Base-by-base conservation (phyloP, 2,797 vertebrate species). In the Tadarida brasiliensis region DNA sequence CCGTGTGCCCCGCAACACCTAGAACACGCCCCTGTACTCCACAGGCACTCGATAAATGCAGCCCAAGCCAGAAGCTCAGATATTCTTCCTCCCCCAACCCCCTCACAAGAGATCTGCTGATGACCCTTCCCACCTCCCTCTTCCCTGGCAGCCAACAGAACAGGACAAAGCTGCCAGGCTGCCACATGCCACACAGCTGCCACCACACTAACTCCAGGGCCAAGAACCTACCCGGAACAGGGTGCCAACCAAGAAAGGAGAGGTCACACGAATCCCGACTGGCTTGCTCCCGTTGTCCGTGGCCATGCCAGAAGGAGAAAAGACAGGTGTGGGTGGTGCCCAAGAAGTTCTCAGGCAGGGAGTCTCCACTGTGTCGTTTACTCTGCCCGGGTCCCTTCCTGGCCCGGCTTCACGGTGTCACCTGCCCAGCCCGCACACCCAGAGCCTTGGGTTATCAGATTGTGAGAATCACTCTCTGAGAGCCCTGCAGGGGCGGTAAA, bases 231-330 rank as follows among this genome's bases (percentile, higher is more conserved):
- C 28, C 56, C 5, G 30, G 30, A 26, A 19, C 12, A 44, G n/a
- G 70, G 9, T 2, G 1, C 14, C 17, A 7, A 20, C 19, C 19
- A 10, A 17, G 3, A 24, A 57, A 57, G 61, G 74, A 49, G 15
- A 15, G 35, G 49, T 10, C 33, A 17, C 1, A 0, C 0, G 1
- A 19, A 26, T 2, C 19, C 86, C 28, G 9, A 17, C 49, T 20
- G 39, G 44, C 47, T 26, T 2, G 4, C 35, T 57, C 14, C n/a
- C 17, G 0, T 5, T 1, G 22, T 6, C 39, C 1, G 51, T 7
- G 68, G 30, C 57, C 71, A 59, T 12, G 11, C 39, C 44, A 15
- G 54, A 24, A 39, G 15, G 19, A 80, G 51, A 30, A 47, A 44
- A n/a, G 19, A 20, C 68, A 11, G 35, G 6, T 15, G 44, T 22